These are phyloP conservation scores for Pseudocheirus occidentalis DNA, from an alignment of 2,797 vertebrate species.

Conservation along the genomic window DNA sequence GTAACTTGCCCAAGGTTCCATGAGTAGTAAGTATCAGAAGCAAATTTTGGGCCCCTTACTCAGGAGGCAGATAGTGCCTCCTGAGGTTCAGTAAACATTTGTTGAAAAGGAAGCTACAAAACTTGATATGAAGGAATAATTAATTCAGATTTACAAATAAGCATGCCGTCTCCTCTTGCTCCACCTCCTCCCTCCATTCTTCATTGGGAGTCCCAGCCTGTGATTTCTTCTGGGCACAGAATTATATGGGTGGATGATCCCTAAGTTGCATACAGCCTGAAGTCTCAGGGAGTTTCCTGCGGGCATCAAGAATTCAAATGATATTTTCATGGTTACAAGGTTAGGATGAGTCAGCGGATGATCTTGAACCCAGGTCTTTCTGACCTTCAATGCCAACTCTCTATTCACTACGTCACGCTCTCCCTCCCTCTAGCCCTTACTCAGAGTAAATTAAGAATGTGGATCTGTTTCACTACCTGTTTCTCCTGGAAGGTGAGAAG, in stretches of 20 bases:
- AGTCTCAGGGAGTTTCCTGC: not conserved
- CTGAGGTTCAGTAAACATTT: slow-evolving; percentile 14
- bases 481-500: not conserved
- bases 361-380: not conserved
- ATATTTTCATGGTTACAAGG: not conserved
- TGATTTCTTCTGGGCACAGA: not conserved
- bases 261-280: not conserved
- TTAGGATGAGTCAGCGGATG: not conserved
- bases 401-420: not conserved
- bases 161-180: not conserved
- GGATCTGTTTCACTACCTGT: not conserved
- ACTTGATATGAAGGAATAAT: not conserved
- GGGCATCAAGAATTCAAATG: not conserved
- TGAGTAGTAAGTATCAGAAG: not conserved
- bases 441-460: not conserved
- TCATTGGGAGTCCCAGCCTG: not conserved
- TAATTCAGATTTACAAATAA: not conserved
- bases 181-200: no score
- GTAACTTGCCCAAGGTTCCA: not conserved
- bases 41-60: not conserved
- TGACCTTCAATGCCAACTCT: not conserved
- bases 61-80: not conserved
- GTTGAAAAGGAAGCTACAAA: not conserved
- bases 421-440: not conserved
- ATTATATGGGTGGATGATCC: not conserved